phyloP scores from a whole-genome alignment of 2,113 vertebrate genomes.

The Xyrauchen texanus region DNA sequence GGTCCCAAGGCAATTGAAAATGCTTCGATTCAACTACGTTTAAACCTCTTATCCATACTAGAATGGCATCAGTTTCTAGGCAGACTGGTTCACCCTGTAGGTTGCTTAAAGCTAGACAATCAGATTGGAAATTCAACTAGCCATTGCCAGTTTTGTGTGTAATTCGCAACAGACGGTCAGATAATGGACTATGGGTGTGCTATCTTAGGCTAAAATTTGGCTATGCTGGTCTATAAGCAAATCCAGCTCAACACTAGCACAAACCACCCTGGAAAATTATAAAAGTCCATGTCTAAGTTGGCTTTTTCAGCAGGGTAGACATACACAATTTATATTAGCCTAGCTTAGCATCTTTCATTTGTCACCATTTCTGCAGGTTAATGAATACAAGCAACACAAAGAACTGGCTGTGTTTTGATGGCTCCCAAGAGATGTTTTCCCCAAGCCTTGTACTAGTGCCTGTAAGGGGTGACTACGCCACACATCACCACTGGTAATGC shows the following conservation, averaged over 20 bases:
- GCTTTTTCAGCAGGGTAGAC: background rate
- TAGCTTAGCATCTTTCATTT: conserved; percentile 9
- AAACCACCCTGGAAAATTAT: background rate
- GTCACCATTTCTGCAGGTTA: background rate
- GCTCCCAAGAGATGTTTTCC: conserved; percentile 23
- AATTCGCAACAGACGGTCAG: too few species aligned
- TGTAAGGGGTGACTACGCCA: conserved; percentile 20
- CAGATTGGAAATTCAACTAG: too few species aligned
- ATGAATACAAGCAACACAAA: background rate
- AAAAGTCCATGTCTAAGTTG: background rate
- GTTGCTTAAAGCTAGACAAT: too few species aligned
- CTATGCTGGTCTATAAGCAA: too few species aligned
- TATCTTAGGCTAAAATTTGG: too few species aligned
- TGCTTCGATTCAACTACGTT: too few species aligned
- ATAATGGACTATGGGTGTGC: too few species aligned
- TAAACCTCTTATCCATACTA: too few species aligned
- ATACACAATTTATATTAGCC: conserved; percentile 7
- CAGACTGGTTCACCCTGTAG: too few species aligned
- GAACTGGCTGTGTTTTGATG: conserved; percentile 8
- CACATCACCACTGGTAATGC: conserved; percentile 46
- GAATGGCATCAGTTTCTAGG: too few species aligned
- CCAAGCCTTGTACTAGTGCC: conserved; percentile 9
- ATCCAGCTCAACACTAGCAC: background rate
- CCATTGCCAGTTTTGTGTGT: too few species aligned
- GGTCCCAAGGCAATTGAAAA: too few species aligned